Base-by-base conservation (phyloP, 92 coral and sea anemone species). In the Epizoanthus fatuus region DNA sequence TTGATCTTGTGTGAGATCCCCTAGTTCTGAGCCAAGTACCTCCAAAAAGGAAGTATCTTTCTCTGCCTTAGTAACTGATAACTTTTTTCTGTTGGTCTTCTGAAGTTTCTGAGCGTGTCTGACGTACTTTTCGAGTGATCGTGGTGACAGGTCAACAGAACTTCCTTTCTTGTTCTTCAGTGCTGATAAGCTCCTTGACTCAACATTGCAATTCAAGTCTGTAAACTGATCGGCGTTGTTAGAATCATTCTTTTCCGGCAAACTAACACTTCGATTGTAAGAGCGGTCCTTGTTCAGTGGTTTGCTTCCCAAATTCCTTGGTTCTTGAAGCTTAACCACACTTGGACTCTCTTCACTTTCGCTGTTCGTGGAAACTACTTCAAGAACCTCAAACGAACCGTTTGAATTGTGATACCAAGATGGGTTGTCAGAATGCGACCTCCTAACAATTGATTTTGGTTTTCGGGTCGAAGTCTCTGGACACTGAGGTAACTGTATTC, bases 81-180 rank as follows among this genome's bases (percentile, higher is more conserved):
- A 65, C 14, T 3, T 70, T n/a, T 45, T 44, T 40, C 75, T 45
- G 56, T 20, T n/a, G 8, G 15, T 40, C 49, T 70, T 22, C 2
- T n/a, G 54, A 69, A 17, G 75, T 14, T 39, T 70, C 38, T 70
- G 13, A n/a, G 56, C 75, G 40, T 42, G 56, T 14, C 75, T 70
- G 35, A 8, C 49, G 13, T 47, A 45, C 16, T 44, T 45, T 32
- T 70, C 49, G n/a, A 45, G 55, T 47, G 32, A 70, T 8, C 3
- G 75, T 0, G 75, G 75, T 5, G 53, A 70, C 8, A 70, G 57
- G 7, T 70, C 75, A 15, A 32, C 14, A 42, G 75, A 70, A 4
- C 75, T 70, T 70, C 75, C 12, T 70, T 42, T 70, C n/a, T 70
- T 70, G 55, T 70, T 42, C 10, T 47, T 70, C 40, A 37, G 5